Conservation (phyloP, 1,140 invertebrate genomes). For the Schmidtea mediterranea region DNA sequence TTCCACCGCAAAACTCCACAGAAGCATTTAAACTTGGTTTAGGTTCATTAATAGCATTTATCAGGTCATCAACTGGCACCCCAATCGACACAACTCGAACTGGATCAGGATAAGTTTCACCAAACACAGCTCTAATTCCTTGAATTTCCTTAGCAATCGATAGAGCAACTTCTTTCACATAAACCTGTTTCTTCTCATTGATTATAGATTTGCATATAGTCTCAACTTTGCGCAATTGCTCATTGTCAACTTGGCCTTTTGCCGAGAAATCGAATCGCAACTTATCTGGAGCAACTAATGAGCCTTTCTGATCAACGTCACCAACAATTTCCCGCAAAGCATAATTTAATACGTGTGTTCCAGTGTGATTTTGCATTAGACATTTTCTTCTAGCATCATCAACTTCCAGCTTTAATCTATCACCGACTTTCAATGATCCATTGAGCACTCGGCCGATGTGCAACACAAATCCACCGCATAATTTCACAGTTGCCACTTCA, state of each 20-base stretch:
- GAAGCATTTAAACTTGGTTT: slow-evolving; percentile 48
- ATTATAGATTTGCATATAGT: slow-evolving; percentile 48
- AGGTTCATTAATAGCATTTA: slow-evolving; percentile 49
- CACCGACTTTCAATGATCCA: slow-evolving; percentile 54
- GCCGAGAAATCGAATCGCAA: slow-evolving; percentile 88
- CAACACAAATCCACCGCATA: slow-evolving; percentile 74
- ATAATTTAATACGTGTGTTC: slow-evolving; percentile 84
- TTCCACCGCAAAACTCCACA: slow-evolving; percentile 98
- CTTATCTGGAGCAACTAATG: slow-evolving; percentile 82
- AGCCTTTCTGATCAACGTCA: slow-evolving; percentile 82
- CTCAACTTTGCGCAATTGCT: slow-evolving; percentile 55
- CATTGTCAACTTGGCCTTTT: slow-evolving; percentile 33
- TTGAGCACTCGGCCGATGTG: slow-evolving; percentile 39
- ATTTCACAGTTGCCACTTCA: slow-evolving; percentile 71
- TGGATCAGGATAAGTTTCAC: slow-evolving; percentile 87
- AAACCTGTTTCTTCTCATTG: slow-evolving; percentile 49
- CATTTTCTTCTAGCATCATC: slow-evolving; percentile 48
- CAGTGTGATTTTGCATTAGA: slow-evolving; percentile 96
- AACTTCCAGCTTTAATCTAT: slow-evolving; percentile 50
- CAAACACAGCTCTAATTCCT: slow-evolving; percentile 85
- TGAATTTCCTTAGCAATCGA: slow-evolving; percentile 61
- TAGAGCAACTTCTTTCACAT: slow-evolving; percentile 57
- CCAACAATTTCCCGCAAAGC: slow-evolving; percentile 59
- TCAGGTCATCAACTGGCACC: slow-evolving; percentile 58
- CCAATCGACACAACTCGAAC: slow-evolving; percentile 84